Base-by-base conservation (phyloP, 2,113 vertebrate species). In the Chaetorhynchus papuensis region DNA sequence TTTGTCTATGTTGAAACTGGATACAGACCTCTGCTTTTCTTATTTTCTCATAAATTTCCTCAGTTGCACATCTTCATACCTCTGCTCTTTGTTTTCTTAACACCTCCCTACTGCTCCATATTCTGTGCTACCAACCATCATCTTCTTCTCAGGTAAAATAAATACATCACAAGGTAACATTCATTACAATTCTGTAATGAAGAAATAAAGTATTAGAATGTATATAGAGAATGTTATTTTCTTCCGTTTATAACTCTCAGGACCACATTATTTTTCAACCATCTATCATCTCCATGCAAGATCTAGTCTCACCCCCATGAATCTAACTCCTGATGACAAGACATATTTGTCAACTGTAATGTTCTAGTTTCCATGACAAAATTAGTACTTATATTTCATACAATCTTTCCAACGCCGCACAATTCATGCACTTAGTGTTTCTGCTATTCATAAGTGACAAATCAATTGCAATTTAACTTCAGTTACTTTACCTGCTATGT, bases 51-150 rank as follows among this genome's bases (percentile, higher is more conserved):
- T 53, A 45, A 66, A 53, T 49, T 74, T 88, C 7, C 10, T 70
- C 31, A 39, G 42, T 33, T 66, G 20, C 21, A 47, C 4, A 12
- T 74, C 30, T 52, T 82, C 24, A 49, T 39, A 72, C 2, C 4
- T 65, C 22, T 69, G 13, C 11, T 85, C 23, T 30, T 74, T 50
- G 2, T 18, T 21, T 75, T 93, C 80, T 35, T 50, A 59, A 59
- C 11, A 33, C 4, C 3, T 53, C 21, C 15, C 6, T 53, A 45
- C 15, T 1, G 1, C 12, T 49, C 33, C 5, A 4, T 23, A 30
- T 65, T 70, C 11, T 61, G 1, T n/a, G 8, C 11, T 50, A 31
- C 9, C 10, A n/a, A 54, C 11, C 5, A 10, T 41, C 3, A 10
- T 49, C 12, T 53, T 78, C 21, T 74, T 66, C 45, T 66, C 49